Evolutionary conservation across 2,888 invertebrate species (phyloP), one percentile per base, ranked within the genome.

Genomic region (Tortricodes alternella): DNA sequence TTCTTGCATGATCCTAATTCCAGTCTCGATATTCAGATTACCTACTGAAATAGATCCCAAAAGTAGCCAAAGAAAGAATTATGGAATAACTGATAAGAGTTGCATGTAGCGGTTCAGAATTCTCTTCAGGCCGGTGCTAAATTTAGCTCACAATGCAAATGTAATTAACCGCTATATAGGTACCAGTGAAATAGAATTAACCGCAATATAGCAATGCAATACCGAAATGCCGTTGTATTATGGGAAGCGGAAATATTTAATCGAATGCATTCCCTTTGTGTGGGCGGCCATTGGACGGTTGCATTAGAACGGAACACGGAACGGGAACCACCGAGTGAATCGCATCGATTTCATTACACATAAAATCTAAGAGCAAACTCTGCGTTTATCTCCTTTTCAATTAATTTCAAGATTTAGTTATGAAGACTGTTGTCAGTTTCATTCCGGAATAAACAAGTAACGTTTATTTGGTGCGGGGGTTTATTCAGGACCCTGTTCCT

Each of bases 211-310:
- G 29, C 50, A 48, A 51, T 46, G 41, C 53, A 58, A 50, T 58
- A 49, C 53, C 59, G 32, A 53, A 61, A 64, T 70, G 68, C 60
- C 68, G 70, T 67, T 63, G 67, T 73, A 71, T 76, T 74, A 79
- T 74, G 70, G 73, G 71, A 72, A 73, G 70, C 76, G 80, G 81
- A 80, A 80, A 80, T 80, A 82, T 80, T 78, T 75, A 73, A 78
- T 73, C 74, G 71, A 73, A 73, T 71, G 69, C 71, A 66, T 63
- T 72, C 68, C 74, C 74, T 71, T 78, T 78, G 79, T 82, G 80
- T 74, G 68, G 67, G 59, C 52, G 50, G 66, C 58, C 53, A 49
- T 57, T 57, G 53, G 63, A 56, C 60, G 52, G 62, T 56, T 59
- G 60, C 60, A 59, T 9, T n/a, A 9, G 29, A 3, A 11, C 9